Conservation (phyloP, 2,888 invertebrate genomes). For the Galerucella nymphaeae region DNA sequence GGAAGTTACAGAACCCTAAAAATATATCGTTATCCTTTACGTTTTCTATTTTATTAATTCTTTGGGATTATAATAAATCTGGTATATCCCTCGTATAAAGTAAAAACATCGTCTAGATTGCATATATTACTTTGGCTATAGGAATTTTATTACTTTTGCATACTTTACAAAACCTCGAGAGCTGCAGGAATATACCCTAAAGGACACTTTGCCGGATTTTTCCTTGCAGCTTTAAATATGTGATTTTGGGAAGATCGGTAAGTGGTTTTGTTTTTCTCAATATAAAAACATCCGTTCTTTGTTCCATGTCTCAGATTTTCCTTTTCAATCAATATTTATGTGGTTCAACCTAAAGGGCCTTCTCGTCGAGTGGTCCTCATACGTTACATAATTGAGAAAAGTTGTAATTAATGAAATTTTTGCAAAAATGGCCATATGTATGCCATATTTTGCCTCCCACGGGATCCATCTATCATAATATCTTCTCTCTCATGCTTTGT, state of each 20-base stretch:
- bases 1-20: no score
- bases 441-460: constrained; percentile 30
- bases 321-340: constrained; percentile 26
- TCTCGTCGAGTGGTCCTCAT: constrained; percentile 21
- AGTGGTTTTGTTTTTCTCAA: constrained; percentile 35
- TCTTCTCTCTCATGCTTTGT: constrained; percentile 13
- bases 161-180: constrained; percentile 40
- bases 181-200: constrained; percentile 34
- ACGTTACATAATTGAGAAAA: constrained; percentile 28
- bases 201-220: constrained; percentile 38
- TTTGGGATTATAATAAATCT: no score
- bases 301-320: no score
- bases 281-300: constrained; percentile 24
- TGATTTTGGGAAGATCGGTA: constrained; percentile 26
- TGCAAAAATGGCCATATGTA: constrained; percentile 25
- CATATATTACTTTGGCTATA: constrained; percentile 44
- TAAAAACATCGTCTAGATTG: constrained; percentile 32
- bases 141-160: constrained; percentile 47
- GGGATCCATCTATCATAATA: constrained; percentile 39
- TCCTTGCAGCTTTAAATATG: constrained; percentile 34
- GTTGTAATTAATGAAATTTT: constrained; percentile 32
- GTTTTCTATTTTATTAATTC: no score
- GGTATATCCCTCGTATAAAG: neutral
- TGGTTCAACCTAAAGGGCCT: neutral
- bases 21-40: no score